phyloP scores from a whole-genome alignment of 2,888 invertebrate genomes.

The Heliconius ismenius region DNA sequence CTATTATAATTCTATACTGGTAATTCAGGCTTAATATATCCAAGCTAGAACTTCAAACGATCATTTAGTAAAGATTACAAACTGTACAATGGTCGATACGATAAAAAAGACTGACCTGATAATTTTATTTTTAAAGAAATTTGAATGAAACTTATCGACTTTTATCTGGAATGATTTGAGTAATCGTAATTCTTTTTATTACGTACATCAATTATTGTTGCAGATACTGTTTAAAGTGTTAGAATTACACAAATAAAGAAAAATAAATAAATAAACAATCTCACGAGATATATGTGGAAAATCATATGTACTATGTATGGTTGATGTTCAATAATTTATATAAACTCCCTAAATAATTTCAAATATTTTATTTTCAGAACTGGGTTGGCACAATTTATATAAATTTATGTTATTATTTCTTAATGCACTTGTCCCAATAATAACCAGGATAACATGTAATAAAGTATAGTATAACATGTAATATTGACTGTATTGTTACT shows the following conservation, averaged over 20 bases:
- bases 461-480: background rate
- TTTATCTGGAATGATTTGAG: slow-evolving; percentile 12
- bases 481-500: slow-evolving; percentile 19
- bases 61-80: slow-evolving; percentile 30
- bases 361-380: background rate
- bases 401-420: background rate
- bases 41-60: background rate
- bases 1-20: background rate
- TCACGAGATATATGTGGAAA: background rate
- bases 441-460: background rate
- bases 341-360: background rate
- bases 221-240: too few relatives aligned
- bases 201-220: background rate
- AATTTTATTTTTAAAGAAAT: slow-evolving; percentile 29
- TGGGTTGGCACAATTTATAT: background rate
- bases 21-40: background rate
- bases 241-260: background rate
- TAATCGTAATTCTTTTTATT: slow-evolving; percentile 13
- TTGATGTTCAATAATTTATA: background rate
- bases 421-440: background rate
- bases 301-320: background rate
- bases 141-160: slow-evolving; percentile 28
- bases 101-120: slow-evolving; percentile 33
- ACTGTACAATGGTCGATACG: slow-evolving; percentile 22
- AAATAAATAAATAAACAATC: background rate